A percentile compares a stretch with the other conserved stretches of the same genome.
Conservation (phyloP, 2,113 vertebrate species). For the Anoplopoma fimbria region DNA sequence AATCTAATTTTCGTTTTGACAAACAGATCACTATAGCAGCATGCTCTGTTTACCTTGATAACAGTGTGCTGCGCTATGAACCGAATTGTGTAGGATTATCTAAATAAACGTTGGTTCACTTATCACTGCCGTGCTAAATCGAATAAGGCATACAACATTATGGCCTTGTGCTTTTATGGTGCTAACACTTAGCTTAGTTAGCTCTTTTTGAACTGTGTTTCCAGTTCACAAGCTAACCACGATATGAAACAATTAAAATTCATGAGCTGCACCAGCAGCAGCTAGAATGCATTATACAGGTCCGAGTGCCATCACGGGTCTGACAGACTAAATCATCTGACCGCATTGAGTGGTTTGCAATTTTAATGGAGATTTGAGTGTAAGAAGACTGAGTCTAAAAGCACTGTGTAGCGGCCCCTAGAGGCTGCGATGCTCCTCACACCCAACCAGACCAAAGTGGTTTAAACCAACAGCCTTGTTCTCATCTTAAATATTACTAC, state of each 20-base stretch:
- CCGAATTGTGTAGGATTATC: constrained; percentile 10
- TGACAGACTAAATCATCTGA: constrained; percentile 60
- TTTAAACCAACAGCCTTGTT: neutral
- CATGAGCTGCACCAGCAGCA: constrained; percentile 39
- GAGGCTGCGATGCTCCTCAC: constrained; percentile 1
- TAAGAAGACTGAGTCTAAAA: constrained; percentile 48
- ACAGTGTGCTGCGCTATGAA: neutral
- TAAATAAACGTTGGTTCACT: constrained; percentile 5
- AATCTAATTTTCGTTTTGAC: neutral
- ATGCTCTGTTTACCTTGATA: neutral
- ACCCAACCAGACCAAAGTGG: neutral
- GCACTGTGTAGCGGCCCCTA: constrained; percentile 25
- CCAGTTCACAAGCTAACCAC: constrained; percentile 37
- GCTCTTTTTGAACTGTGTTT: constrained; percentile 30
- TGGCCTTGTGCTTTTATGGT: neutral
- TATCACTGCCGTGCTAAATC: constrained; percentile 14
- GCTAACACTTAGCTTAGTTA: neutral
- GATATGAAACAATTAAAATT: constrained; percentile 48
- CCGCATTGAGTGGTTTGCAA: constrained; percentile 61
- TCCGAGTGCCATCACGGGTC: constrained; percentile 19
- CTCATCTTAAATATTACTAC: neutral
- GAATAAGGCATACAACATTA: constrained; percentile 1
- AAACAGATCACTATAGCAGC: constrained; percentile 3
- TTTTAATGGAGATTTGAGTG: constrained; percentile 62
- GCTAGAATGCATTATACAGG: constrained; percentile 38